Evolutionary conservation across 2,888 invertebrate species (phyloP), one percentile per base, ranked within the genome.

Genomic region (Euproctis similis): DNA sequence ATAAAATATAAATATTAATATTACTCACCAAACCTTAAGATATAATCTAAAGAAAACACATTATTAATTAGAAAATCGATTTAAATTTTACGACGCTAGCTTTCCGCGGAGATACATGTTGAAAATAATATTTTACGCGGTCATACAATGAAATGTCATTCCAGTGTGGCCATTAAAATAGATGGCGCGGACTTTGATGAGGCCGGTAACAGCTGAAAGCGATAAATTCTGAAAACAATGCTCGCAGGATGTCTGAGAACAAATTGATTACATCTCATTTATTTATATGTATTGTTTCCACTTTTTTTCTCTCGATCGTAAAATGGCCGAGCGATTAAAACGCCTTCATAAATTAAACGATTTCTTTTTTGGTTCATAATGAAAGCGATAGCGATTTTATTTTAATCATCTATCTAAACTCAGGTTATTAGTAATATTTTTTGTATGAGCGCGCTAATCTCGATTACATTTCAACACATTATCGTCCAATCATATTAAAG

Each of bases 261-360:
- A 57, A 58, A 67, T 69, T 63, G 59, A 67, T 68, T 60, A 50
- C 35, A 24, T 31, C 39, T 55, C 51, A 60, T 61, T 45, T 60
- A 48, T 58, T 53, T 42, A 36, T 46, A 37, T 34, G 42, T 40
- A 31, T 31, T 39, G 30, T 20, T 21, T 10, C 11, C 4, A 21
- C 24, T 18, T n/a, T 8, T 46, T 48, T 47, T 25, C 19, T 50
- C 43, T 45, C 27, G 20, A 36, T 36, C 34, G 52, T 51, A 27
- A 39, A 56, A 54, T 41, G 37, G 41, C 42, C 31, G 26, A 46
- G 40, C 52, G 51, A 60, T 39, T 61, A 61, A 66, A 65, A 59
- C 43, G 44, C 42, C 39, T 46, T 37, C 43, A 53, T 58, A 57
- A 62, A 63, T 62, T 48, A 53, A 44, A 50, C 30, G 32, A 36